Percentiles rank a stretch among this genome's conserved stretches.
Conservation (phyloP, 1,140 invertebrate genomes). For the Mycetomoellerius zeteki region DNA sequence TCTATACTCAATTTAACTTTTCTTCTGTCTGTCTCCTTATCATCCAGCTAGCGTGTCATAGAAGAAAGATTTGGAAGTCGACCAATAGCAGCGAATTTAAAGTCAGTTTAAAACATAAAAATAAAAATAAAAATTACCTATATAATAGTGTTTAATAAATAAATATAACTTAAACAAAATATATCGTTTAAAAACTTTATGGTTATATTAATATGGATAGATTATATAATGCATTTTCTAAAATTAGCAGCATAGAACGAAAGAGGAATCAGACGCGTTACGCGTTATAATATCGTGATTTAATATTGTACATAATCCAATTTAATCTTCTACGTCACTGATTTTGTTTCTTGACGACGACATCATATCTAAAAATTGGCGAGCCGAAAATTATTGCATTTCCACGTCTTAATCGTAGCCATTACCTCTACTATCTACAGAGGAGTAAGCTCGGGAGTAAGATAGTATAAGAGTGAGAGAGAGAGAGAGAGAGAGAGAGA, state of each 20-base stretch:
- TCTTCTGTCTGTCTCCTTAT: conserved; percentile 27
- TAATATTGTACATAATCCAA: conserved; percentile 34
- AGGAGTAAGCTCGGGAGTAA: conserved; percentile 6
- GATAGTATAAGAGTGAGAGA: not conserved
- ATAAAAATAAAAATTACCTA: not conserved
- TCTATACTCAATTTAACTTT: conserved; percentile 68
- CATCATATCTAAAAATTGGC: conserved; percentile 58
- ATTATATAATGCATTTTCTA: not conserved
- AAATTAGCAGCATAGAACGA: not conserved
- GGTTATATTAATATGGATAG: not conserved
- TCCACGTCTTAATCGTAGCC: conserved; percentile 61
- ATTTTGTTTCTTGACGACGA: conserved; percentile 23
- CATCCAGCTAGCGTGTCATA: not conserved
- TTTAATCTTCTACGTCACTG: conserved; percentile 16
- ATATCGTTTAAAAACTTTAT: not conserved
- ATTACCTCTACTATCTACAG: conserved; percentile 24
- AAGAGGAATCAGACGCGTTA: not conserved
- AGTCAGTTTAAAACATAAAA: not conserved
- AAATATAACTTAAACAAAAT: not conserved
- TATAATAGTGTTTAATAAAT: not conserved
- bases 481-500: not conserved
- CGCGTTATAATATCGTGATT: conserved; percentile 11
- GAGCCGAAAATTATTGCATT: conserved; percentile 70
- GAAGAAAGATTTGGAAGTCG: not conserved
- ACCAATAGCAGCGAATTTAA: not conserved